These are phyloP conservation scores for Xylota sylvarum DNA, from an alignment of 2,888 invertebrate species.

Conservation along the genomic window DNA sequence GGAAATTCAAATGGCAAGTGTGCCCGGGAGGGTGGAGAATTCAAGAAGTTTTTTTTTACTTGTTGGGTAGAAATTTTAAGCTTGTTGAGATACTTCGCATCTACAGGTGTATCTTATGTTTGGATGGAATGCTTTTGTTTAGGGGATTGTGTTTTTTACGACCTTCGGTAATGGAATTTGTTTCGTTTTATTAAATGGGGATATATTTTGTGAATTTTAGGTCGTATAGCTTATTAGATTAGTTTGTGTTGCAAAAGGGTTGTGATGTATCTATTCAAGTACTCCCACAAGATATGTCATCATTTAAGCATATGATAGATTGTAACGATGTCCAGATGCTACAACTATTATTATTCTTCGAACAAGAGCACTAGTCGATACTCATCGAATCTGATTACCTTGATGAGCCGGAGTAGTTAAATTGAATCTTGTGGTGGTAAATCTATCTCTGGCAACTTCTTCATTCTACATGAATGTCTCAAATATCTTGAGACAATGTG, in stretches of 20 bases:
- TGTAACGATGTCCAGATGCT: too few species aligned
- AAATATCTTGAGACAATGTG: too few species aligned
- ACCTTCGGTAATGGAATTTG: slow-evolving; percentile 6
- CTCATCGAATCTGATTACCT: too few species aligned
- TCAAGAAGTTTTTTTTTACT: slow-evolving; percentile 40
- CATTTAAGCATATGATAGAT: too few species aligned
- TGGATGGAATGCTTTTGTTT: slow-evolving; percentile 15
- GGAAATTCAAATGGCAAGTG: not conserved
- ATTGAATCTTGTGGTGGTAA: too few species aligned
- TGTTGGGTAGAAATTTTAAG: not conserved
- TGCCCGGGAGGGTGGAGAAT: not conserved
- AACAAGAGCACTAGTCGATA: too few species aligned
- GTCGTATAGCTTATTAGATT: not conserved
- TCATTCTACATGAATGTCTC: too few species aligned
- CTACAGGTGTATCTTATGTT: slow-evolving; percentile 40
- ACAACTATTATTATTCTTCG: too few species aligned
- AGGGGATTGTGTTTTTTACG: not conserved
- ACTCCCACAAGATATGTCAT: too few species aligned
- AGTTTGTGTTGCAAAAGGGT: not conserved
- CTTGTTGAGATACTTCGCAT: slow-evolving; percentile 10
- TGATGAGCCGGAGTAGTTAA: too few species aligned
- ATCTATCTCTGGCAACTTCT: too few species aligned
- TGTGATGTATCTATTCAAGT: too few species aligned
- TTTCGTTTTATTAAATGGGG: not conserved
- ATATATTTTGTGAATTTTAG: not conserved